Conservation (phyloP, 2,113 vertebrate genomes). For the Poeciliopsis occidentalis region DNA sequence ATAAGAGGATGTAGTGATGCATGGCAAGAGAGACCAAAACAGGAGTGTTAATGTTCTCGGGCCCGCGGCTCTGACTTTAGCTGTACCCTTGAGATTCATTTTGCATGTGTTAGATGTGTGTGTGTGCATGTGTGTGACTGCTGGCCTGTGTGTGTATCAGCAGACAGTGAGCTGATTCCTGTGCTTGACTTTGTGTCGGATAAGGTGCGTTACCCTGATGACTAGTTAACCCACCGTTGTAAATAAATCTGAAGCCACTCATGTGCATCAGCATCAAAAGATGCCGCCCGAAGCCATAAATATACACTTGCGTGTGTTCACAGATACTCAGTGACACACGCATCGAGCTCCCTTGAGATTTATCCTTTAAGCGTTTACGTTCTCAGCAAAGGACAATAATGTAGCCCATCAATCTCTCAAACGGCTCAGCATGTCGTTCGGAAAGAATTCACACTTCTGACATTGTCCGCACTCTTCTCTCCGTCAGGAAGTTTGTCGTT, state of each 20-base stretch:
- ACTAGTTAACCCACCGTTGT: conserved; percentile 34
- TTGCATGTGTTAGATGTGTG: conserved; percentile 34
- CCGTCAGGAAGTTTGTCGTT: conserved; percentile 14
- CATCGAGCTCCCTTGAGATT: conserved; percentile 39
- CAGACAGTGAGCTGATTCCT: conserved; percentile 6
- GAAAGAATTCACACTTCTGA: conserved; percentile 36
- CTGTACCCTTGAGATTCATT: conserved; percentile 68
- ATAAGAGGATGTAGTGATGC: conserved; percentile 50
- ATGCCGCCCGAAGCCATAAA: conserved; percentile 30
- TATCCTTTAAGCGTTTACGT: conserved; percentile 50
- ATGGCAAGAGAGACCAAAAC: conserved; percentile 60
- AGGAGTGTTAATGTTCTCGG: conserved; percentile 65
- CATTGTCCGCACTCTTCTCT: conserved; percentile 25
- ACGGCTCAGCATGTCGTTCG: conserved; percentile 38
- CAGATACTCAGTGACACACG: neutral
- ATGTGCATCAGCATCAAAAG: conserved; percentile 29
- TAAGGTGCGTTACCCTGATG: conserved; percentile 40
- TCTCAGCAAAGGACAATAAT: conserved; percentile 53
- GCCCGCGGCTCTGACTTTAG: conserved; percentile 64
- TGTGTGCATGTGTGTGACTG: conserved; percentile 1
- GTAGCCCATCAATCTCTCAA: conserved; percentile 53
- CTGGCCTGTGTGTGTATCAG: neutral
- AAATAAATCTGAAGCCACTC: conserved; percentile 26
- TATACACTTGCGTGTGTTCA: conserved; percentile 9
- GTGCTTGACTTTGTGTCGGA: conserved; percentile 9